These are phyloP conservation scores for Papilio aristodemus DNA, from an alignment of 1,140 invertebrate genomes.

Conservation along the genomic window DNA sequence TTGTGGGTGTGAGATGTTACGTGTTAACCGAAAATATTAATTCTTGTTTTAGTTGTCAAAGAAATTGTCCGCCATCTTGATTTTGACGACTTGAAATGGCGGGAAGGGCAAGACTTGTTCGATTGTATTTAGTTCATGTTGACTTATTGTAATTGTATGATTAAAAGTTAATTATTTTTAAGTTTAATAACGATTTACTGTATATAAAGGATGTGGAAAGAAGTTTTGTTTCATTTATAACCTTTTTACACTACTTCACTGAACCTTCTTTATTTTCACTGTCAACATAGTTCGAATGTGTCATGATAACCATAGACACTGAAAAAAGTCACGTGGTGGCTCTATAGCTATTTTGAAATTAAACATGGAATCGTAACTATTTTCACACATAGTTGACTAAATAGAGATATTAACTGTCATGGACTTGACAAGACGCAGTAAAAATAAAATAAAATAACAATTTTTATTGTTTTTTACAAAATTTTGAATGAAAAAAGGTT, in stretches of 20 bases:
- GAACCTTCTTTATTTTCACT: no score
- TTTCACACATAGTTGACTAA: background rate
- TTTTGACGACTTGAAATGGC: slow-evolving; percentile 27
- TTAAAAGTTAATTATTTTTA: slow-evolving; percentile 76
- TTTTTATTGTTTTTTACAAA: no score
- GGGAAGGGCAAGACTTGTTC: slow-evolving; percentile 20
- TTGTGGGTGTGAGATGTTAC: no score
- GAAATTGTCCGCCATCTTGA: slow-evolving; percentile 30
- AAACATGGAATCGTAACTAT: background rate
- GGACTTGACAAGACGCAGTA: background rate
- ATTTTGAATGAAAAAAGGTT: no score
- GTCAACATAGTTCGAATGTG: no score
- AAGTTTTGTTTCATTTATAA: slow-evolving; percentile 44
- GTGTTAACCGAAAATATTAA: no score
- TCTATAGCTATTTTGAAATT: background rate
- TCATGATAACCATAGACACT: no score
- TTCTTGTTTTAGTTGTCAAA: no score
- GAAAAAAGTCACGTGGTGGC: no score
- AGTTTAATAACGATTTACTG: slow-evolving; percentile 61
- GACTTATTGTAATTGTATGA: slow-evolving; percentile 57
- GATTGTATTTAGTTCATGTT: slow-evolving; percentile 46
- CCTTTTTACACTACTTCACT: no score
- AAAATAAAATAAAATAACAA: no score
- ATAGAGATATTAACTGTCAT: background rate
- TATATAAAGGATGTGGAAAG: slow-evolving; percentile 71